Evolutionary conservation across 2,797 vertebrate species (phyloP).

Genomic region (Heliangelus exortis): DNA sequence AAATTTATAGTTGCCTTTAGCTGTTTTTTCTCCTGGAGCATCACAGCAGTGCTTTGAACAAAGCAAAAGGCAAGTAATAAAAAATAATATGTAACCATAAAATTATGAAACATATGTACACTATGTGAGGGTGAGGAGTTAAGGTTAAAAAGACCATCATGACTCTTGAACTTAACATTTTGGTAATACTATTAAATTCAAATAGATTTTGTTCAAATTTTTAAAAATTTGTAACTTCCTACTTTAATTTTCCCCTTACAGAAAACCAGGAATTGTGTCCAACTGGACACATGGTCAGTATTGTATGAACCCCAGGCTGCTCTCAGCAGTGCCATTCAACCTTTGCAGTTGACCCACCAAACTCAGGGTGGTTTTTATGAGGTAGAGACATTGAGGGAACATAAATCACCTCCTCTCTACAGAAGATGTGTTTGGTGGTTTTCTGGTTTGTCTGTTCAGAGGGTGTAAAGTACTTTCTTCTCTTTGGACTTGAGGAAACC

Average conservation of each 20-base stretch:
- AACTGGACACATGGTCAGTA: rapidly evolving
- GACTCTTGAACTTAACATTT: not conserved
- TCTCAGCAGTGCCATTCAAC: not conserved
- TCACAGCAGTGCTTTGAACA: not conserved
- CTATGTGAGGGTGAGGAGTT: not conserved
- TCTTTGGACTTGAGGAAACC: not conserved
- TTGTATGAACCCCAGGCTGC: not conserved
- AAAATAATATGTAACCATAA: not conserved
- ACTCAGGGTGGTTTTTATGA: not conserved
- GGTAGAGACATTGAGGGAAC: not conserved
- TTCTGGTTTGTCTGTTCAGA: not conserved
- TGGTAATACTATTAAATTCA: not conserved
- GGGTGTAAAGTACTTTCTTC: not conserved
- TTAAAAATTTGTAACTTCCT: not conserved
- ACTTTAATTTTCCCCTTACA: not conserved
- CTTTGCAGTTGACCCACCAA: not conserved
- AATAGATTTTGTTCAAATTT: not conserved
- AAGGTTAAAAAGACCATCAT: not conserved
- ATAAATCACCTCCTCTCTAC: not conserved
- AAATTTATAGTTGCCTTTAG: not conserved
- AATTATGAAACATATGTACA: not conserved
- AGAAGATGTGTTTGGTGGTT: not conserved
- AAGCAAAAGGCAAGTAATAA: not conserved
- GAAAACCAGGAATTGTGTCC: not conserved
- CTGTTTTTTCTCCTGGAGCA: not conserved